A percentile compares a stretch with the other conserved stretches of the same genome.
These are phyloP conservation scores for Thumatha senex DNA, from an alignment of 2,888 invertebrate species.

Conservation along the genomic window DNA sequence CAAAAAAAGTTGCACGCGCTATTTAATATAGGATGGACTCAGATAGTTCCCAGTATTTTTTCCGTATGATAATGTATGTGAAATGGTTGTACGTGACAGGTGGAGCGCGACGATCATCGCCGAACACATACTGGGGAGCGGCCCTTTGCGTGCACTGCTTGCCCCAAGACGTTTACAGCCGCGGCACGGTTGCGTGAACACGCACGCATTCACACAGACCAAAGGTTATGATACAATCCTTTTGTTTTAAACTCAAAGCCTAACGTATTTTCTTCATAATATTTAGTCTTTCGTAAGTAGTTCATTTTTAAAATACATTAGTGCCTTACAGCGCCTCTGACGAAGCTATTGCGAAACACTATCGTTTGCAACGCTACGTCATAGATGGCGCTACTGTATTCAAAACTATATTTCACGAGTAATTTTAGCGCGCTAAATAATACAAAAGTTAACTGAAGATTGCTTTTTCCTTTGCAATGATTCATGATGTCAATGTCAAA, in stretches of 20 bases:
- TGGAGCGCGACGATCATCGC: conserved; percentile 81
- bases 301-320: background rate
- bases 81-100: conserved; percentile 55
- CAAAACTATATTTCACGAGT: background rate
- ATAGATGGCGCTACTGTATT: conserved; percentile 23
- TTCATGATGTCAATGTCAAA: no score
- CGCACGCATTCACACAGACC: conserved; percentile 78
- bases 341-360: background rate
- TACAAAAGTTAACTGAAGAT: no score
- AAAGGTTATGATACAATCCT: conserved; percentile 59
- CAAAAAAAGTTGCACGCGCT: conserved; percentile 35
- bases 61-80: conserved; percentile 45
- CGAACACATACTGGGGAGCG: conserved; percentile 79
- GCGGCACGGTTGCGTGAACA: conserved; percentile 78
- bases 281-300: conserved; percentile 2
- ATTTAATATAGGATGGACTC: conserved; percentile 36
- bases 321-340: conserved; percentile 4
- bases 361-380: background rate
- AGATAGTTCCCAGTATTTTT: conserved; percentile 50
- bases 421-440: background rate
- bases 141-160: conserved; percentile 75
- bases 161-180: conserved; percentile 80
- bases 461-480: no score
- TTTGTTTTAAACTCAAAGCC: conserved; percentile 27
- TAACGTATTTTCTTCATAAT: conserved; percentile 12